phyloP scores from a whole-genome alignment of 1,140 invertebrate genomes.

The Bacillus rossius region DNA sequence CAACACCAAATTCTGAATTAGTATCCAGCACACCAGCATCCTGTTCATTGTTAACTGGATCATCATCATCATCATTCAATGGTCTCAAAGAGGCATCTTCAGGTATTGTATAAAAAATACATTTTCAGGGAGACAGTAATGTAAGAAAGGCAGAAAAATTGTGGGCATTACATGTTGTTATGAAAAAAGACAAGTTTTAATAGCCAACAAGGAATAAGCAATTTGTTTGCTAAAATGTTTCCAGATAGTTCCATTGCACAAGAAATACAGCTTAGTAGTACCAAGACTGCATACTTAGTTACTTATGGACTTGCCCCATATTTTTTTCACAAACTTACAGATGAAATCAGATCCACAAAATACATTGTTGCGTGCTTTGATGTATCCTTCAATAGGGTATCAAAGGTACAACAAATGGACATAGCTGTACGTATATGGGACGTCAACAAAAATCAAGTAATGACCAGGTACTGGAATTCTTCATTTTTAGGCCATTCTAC shows the following conservation, averaged over 20 bases:
- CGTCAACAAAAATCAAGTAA: constrained; percentile 8
- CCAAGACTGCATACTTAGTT: constrained; percentile 20
- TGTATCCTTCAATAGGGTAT: constrained; percentile 23
- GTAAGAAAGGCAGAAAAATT: no score
- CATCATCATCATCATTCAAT: no score
- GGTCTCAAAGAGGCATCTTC: no score
- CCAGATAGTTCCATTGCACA: constrained; percentile 18
- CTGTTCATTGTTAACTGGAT: no score
- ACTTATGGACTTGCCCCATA: constrained; percentile 20
- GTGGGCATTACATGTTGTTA: no score
- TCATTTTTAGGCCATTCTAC: constrained; percentile 16
- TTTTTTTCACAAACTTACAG: constrained; percentile 19
- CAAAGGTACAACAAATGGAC: constrained; percentile 16
- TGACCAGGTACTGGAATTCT: constrained; percentile 20
- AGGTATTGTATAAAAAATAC: no score
- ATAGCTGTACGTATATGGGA: constrained; percentile 18
- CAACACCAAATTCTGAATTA: no score
- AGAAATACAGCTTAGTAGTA: constrained; percentile 22
- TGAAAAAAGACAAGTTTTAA: no score
- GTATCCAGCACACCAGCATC: no score
- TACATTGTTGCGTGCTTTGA: constrained; percentile 21
- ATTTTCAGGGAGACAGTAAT: no score
- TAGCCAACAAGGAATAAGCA: no score
- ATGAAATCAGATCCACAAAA: neutral
- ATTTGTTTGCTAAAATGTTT: constrained; percentile 21